Conservation (phyloP, 2,888 invertebrate genomes). For the Calliscelio sp. region DNA sequence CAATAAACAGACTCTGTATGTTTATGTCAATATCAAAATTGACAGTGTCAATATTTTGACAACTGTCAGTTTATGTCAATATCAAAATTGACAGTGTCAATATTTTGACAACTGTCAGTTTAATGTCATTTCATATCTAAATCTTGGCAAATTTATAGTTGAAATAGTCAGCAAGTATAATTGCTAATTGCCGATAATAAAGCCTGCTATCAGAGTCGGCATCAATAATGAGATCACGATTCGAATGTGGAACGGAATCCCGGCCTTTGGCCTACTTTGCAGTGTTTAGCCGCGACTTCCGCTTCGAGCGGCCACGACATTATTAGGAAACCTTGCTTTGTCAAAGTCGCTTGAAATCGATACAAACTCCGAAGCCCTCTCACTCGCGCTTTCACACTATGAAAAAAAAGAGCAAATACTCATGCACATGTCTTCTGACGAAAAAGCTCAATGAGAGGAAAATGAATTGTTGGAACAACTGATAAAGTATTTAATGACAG, state of each 20-base stretch:
- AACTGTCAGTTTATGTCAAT: no score
- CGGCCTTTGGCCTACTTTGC: conserved; percentile 79
- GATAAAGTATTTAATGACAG: no score
- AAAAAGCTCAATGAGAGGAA: background rate
- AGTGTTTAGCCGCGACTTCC: conserved; percentile 81
- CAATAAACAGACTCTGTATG: no score
- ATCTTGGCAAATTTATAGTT: no score
- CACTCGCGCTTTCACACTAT: conserved; percentile 15
- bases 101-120: no score
- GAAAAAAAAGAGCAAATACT: no score
- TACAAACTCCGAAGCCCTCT: conserved; percentile 54
- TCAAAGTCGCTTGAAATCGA: conserved; percentile 72
- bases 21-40: no score
- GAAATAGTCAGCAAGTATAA: conserved; percentile 24
- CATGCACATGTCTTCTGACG: background rate
- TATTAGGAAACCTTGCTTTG: conserved; percentile 75
- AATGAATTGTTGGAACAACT: no score
- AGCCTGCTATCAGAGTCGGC: conserved; percentile 16
- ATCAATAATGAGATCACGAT: conserved; percentile 80
- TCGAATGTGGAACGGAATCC: conserved; percentile 70
- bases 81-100: no score
- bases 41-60: no score
- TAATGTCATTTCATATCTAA: no score
- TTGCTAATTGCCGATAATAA: conserved; percentile 77
- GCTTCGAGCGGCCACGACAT: conserved; percentile 78